A percentile compares a stretch with the other conserved stretches of the same genome.
Evolutionary conservation across 2,797 vertebrate species (phyloP).

Genomic region (Malurus splendens): DNA sequence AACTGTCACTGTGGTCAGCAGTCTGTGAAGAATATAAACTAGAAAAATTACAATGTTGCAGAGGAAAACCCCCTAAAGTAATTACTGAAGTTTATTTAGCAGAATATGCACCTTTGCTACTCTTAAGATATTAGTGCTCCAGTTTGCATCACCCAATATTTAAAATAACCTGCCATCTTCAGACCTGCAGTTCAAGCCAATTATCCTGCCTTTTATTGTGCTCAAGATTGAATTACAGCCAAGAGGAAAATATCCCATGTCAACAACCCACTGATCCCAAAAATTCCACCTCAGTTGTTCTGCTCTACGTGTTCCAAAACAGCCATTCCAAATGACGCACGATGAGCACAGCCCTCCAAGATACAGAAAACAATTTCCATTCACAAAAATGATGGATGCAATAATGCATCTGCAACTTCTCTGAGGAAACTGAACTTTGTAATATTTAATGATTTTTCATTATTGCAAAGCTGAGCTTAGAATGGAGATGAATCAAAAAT

Average conservation of each 20-base stretch:
- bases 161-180: constrained; percentile 24
- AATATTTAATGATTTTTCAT: neutral
- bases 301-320: neutral
- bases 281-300: neutral
- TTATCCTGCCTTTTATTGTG: constrained; percentile 1
- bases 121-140: constrained; percentile 34
- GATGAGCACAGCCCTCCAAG: fast-evolving
- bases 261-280: neutral
- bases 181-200: neutral
- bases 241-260: neutral
- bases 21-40: constrained; percentile 52
- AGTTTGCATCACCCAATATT: neutral
- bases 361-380: neutral
- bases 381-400: neutral
- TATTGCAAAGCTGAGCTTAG: neutral
- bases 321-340: neutral
- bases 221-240: constrained; percentile 1
- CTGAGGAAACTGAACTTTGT: neutral
- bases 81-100: constrained; percentile 58
- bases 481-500: neutral
- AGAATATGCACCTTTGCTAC: constrained; percentile 49
- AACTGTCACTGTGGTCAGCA: constrained; percentile 70
- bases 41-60: constrained; percentile 56
- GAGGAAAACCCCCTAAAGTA: constrained; percentile 51
- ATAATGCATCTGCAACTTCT: neutral